These are phyloP conservation scores for Anas platyrhynchos DNA, from an alignment of 2,113 vertebrate genomes.

Conservation along the genomic window DNA sequence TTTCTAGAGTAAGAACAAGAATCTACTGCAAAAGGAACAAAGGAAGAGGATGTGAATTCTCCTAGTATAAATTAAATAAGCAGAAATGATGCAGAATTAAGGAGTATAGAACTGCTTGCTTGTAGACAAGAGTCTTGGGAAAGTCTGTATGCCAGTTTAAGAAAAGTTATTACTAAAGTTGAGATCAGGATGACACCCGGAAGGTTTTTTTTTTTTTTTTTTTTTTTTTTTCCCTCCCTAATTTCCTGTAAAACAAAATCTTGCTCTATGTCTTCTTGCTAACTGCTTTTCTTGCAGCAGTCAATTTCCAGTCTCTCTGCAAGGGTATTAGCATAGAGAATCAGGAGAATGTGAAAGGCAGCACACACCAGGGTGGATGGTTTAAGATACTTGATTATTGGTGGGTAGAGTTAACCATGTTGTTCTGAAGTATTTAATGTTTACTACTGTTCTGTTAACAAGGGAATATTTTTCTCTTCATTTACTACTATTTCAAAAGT, in stretches of 20 bases:
- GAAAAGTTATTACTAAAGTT: not conserved
- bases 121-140: not conserved
- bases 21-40: not conserved
- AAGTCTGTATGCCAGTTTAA: not conserved
- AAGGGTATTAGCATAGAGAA: not conserved
- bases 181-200: not conserved
- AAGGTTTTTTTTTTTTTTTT: accelerated
- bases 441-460: not conserved
- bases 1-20: not conserved
- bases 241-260: not conserved
- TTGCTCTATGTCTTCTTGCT: not conserved
- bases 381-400: not conserved
- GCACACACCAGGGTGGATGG: not conserved
- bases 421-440: not conserved
- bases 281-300: not conserved
- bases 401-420: not conserved
- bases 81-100: not conserved
- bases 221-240: not conserved
- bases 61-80: not conserved
- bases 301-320: accelerated
- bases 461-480: not conserved
- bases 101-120: not conserved
- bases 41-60: not conserved
- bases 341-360: slow-evolving; percentile 10
- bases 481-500: not conserved